Conservation (phyloP, 1,140 invertebrate species). For the Saxidomus purpurata region DNA sequence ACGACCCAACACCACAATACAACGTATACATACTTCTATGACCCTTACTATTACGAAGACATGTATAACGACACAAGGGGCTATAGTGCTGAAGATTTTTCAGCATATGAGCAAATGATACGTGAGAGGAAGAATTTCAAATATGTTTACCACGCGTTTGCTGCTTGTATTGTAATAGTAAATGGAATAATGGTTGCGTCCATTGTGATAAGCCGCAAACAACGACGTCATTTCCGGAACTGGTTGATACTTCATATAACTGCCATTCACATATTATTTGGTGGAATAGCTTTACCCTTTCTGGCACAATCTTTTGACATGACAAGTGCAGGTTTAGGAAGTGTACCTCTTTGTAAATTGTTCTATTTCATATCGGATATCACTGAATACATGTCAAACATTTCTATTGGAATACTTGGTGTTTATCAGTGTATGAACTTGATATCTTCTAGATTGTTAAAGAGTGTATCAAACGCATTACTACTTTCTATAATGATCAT, state of each 20-base stretch:
- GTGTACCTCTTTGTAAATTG: conserved; percentile 38
- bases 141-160: conserved; percentile 49
- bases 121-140: conserved; percentile 27
- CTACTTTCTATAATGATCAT: conserved; percentile 52
- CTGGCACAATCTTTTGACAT: conserved; percentile 33
- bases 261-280: conserved; percentile 40
- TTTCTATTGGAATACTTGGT: conserved; percentile 54
- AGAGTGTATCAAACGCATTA: conserved; percentile 50
- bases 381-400: conserved; percentile 53
- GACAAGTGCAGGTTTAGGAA: conserved; percentile 7
- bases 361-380: conserved; percentile 42
- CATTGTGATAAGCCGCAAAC: conserved; percentile 36
- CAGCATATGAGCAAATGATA: conserved; percentile 4
- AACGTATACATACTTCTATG: not conserved
- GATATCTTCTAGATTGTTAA: conserved; percentile 43
- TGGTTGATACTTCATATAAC: conserved; percentile 58
- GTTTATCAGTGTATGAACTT: conserved; percentile 55
- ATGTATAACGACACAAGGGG: not conserved
- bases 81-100: not conserved
- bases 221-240: conserved; percentile 52
- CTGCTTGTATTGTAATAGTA: conserved; percentile 30
- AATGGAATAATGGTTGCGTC: conserved; percentile 3
- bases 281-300: conserved; percentile 46
- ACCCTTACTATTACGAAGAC: not conserved
- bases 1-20: not conserved